Conservation (phyloP, 2,113 vertebrate genomes). For the Pleuronectes platessa region DNA sequence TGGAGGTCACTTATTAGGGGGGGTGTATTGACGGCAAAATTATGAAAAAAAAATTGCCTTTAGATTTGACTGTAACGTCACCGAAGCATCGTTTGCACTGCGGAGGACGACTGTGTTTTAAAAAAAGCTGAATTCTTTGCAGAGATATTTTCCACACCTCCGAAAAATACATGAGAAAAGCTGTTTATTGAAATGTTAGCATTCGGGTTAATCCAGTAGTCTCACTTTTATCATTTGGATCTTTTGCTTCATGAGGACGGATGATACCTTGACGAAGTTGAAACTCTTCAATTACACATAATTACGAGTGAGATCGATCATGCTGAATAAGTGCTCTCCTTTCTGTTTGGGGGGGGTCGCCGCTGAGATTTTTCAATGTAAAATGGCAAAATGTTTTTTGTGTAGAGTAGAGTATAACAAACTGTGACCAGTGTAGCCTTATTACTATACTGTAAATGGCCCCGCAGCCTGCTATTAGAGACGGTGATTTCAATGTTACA, state of each 20-base stretch:
- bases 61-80: constrained; percentile 54
- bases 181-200: constrained; percentile 29
- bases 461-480: constrained; percentile 61
- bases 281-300: constrained; percentile 25
- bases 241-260: constrained; percentile 42
- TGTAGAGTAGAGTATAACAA: constrained; percentile 70
- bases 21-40: constrained; percentile 52
- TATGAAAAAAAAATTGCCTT: constrained; percentile 13
- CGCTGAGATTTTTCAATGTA: constrained; percentile 70
- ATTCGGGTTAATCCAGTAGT: constrained; percentile 33
- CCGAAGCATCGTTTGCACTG: constrained; percentile 47
- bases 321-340: constrained; percentile 56
- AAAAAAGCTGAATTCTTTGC: constrained; percentile 12
- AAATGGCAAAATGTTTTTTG: constrained; percentile 62
- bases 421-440: constrained; percentile 79
- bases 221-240: constrained; percentile 34
- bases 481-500: constrained; percentile 60
- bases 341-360: constrained; percentile 12
- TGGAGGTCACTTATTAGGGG: constrained; percentile 58
- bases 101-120: constrained; percentile 19
- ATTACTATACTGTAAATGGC: constrained; percentile 64
- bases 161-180: not conserved
- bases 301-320: constrained; percentile 38
- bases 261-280: constrained; percentile 24
- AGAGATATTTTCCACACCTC: constrained; percentile 2